Conservation (phyloP, 1,140 invertebrate species). For the Achroia grisella region DNA sequence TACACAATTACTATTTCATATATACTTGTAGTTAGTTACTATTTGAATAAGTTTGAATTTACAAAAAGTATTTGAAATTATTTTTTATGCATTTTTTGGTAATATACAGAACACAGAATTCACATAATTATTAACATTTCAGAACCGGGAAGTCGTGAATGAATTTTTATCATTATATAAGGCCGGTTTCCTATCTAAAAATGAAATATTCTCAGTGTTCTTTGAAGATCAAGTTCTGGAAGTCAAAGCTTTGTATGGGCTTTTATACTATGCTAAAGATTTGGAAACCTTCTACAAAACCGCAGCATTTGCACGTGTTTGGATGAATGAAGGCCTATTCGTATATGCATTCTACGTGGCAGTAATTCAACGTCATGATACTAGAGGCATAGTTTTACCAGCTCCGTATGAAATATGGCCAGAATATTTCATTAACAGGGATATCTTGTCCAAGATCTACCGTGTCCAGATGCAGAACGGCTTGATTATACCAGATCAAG, state of each 20-base stretch:
- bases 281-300: conserved; percentile 78
- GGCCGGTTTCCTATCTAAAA: conserved; percentile 59
- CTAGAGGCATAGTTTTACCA: conserved; percentile 75
- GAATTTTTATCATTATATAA: conserved; percentile 73
- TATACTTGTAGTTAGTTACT: no score
- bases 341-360: conserved; percentile 75
- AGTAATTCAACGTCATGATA: conserved; percentile 75
- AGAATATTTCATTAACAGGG: conserved; percentile 75
- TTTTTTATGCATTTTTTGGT: no score
- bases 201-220: conserved; percentile 73
- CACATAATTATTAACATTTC: neutral
- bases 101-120: no score
- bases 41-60: no score
- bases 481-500: conserved; percentile 24
- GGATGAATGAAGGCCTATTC: conserved; percentile 78
- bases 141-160: conserved; percentile 69
- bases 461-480: conserved; percentile 74
- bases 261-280: conserved; percentile 78
- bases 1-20: no score
- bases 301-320: conserved; percentile 74
- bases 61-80: no score
- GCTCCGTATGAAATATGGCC: conserved; percentile 79
- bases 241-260: conserved; percentile 53
- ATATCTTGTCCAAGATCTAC: conserved; percentile 74
- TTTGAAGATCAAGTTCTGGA: conserved; percentile 65